phyloP scores from a whole-genome alignment of 2,113 vertebrate genomes.

The Proteles cristata region DNA sequence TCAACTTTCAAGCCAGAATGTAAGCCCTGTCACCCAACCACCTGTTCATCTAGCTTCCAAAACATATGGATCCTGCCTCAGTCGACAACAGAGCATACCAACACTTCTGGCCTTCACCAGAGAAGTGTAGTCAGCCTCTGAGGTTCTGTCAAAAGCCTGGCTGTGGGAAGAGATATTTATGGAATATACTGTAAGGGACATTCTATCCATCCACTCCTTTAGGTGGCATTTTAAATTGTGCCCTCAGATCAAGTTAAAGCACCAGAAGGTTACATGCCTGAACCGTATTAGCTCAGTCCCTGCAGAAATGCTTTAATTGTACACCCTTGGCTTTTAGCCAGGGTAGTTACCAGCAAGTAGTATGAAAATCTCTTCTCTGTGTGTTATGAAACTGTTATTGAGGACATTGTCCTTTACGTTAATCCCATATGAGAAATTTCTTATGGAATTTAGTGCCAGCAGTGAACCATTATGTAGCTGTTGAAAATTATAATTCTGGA shows the following conservation, averaged over 20 bases:
- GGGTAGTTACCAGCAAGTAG: slow-evolving; percentile 57
- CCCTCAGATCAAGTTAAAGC: slow-evolving; percentile 68
- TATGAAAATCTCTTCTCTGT: slow-evolving; percentile 69
- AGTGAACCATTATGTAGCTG: slow-evolving; percentile 51
- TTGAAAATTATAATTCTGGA: slow-evolving; percentile 68
- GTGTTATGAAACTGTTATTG: slow-evolving; percentile 56
- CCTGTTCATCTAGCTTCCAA: slow-evolving; percentile 65
- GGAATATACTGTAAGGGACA: slow-evolving; percentile 69
- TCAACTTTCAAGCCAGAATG: slow-evolving; percentile 64
- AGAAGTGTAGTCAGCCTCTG: slow-evolving; percentile 46
- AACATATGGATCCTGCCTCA: slow-evolving; percentile 65
- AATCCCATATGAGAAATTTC: slow-evolving; percentile 62
- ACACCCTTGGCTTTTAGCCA: slow-evolving; percentile 71
- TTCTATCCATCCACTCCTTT: slow-evolving; percentile 72
- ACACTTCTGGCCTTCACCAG: slow-evolving; percentile 36
- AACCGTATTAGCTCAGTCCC: slow-evolving; percentile 48
- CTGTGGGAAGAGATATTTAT: slow-evolving; percentile 70
- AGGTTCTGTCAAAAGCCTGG: slow-evolving; percentile 61
- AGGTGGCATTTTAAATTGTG: slow-evolving; percentile 75
- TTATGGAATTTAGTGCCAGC: slow-evolving; percentile 61
- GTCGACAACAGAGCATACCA: slow-evolving; percentile 60
- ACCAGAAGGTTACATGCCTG: slow-evolving; percentile 69
- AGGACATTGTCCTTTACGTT: slow-evolving; percentile 61
- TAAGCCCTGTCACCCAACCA: slow-evolving; percentile 52
- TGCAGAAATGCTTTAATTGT: slow-evolving; percentile 64